A percentile compares a stretch with the other conserved stretches of the same genome.
Evolutionary conservation across 2,113 vertebrate genomes (phyloP).

Genomic region (Equus quagga): DNA sequence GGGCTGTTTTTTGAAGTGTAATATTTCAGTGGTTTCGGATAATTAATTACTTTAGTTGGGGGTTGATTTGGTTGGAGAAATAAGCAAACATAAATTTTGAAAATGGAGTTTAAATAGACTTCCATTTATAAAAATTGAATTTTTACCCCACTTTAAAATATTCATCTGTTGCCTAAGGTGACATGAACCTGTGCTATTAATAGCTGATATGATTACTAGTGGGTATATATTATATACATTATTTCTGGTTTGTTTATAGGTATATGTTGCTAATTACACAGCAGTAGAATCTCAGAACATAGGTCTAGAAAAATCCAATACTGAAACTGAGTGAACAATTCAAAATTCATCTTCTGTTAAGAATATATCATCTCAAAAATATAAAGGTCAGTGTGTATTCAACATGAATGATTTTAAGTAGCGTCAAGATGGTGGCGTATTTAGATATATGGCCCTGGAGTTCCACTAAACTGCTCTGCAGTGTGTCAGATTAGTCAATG

Average conservation of each 20-base stretch:
- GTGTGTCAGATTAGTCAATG: background rate
- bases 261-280: background rate
- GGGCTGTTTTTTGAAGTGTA: background rate
- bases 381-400: background rate
- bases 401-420: background rate
- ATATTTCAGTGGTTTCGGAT: background rate
- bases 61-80: background rate
- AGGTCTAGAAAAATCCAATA: background rate
- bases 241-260: background rate
- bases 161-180: background rate
- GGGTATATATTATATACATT: background rate
- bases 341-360: background rate
- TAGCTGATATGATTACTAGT: background rate
- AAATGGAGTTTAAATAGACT: background rate
- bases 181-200: background rate
- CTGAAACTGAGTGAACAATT: background rate
- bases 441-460: background rate
- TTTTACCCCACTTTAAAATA: background rate
- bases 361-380: background rate
- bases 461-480: background rate
- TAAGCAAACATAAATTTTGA: background rate
- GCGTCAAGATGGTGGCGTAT: background rate
- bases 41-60: background rate
- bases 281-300: background rate
- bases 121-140: slow-evolving; percentile 5